Conservation (phyloP, 2,797 vertebrate genomes). For the Dendrocincla fuliginosa region DNA sequence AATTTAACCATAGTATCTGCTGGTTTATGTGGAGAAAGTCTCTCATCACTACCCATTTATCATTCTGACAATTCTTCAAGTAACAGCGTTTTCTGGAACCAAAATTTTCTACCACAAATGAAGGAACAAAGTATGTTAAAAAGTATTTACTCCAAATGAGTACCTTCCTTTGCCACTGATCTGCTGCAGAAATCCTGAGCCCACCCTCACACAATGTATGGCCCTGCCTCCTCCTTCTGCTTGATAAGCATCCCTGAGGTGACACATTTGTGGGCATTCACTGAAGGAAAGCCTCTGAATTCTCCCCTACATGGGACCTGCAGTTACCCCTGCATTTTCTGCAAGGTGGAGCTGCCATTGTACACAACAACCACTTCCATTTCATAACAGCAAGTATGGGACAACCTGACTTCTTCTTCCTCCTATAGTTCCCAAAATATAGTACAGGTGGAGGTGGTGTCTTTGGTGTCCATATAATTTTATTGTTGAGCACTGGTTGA, state of each 20-base stretch:
- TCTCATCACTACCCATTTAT: neutral
- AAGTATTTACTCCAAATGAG: neutral
- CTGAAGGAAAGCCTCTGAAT: neutral
- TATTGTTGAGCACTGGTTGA: neutral
- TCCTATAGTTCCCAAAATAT: neutral
- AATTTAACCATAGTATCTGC: neutral
- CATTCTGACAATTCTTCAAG: neutral
- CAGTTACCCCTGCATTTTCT: neutral
- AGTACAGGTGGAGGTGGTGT: neutral
- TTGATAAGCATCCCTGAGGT: neutral
- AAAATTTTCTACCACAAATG: neutral
- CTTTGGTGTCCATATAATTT: neutral
- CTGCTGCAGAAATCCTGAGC: neutral
- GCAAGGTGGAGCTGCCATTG: neutral
- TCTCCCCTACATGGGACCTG: accelerated
- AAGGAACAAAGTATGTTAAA: neutral
- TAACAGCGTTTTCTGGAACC: neutral
- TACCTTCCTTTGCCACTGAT: neutral
- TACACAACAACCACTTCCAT: neutral
- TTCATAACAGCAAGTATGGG: neutral
- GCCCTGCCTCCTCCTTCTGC: no score
- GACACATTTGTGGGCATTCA: neutral
- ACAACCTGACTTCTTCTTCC: neutral
- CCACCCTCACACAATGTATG: neutral
- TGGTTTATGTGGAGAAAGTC: neutral